phyloP scores from a whole-genome alignment of 2,113 vertebrate genomes.

The Chrysochloris asiatica region DNA sequence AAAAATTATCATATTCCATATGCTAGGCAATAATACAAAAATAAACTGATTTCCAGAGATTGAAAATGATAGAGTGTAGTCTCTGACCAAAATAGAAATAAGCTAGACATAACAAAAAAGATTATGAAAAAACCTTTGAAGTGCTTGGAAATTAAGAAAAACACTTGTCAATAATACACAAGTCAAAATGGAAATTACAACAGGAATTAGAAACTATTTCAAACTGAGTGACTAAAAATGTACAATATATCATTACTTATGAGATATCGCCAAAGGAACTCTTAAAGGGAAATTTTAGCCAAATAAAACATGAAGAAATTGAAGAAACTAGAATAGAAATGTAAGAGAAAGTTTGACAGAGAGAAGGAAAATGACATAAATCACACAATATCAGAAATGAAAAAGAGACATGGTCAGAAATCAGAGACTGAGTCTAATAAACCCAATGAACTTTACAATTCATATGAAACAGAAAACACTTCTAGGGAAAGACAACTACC shows the following conservation, averaged over 20 bases:
- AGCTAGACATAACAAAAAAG: background rate
- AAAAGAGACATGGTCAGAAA: background rate
- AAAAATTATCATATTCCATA: no score
- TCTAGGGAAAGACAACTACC: background rate
- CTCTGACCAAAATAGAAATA: background rate
- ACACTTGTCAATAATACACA: no score
- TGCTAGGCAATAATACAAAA: background rate
- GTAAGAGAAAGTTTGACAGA: background rate
- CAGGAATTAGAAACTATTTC: background rate
- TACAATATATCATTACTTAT: accelerated
- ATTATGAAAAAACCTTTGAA: background rate
- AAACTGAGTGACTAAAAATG: no score
- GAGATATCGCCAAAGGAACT: background rate
- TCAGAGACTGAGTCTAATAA: background rate
- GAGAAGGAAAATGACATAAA: background rate
- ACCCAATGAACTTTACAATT: background rate
- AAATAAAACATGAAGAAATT: background rate
- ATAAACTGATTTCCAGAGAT: background rate
- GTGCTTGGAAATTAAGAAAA: background rate
- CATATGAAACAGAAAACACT: background rate
- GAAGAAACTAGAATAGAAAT: no score
- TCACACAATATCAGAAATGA: background rate
- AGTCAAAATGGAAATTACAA: no score
- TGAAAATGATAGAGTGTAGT: background rate
- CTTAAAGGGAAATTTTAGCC: background rate